Evolutionary conservation across 2,888 invertebrate species (phyloP), one percentile per base, ranked within the genome.

Genomic region (Chymomyza procnemis): DNA sequence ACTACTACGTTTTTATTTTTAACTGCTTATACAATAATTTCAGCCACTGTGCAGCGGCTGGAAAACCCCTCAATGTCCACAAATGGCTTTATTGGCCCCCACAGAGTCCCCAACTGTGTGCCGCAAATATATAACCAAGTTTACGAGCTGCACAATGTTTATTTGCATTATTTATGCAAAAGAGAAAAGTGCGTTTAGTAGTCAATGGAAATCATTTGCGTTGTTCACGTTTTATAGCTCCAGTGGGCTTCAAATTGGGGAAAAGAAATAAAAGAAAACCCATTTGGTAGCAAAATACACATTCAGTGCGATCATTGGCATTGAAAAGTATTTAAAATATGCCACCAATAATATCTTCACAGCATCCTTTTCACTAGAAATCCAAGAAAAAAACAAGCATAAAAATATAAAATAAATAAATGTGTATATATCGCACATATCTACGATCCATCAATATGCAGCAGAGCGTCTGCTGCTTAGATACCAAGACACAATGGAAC

Each of bases 281-380:
- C 34, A 12, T 12, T 12, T 12, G 34, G 34, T 41, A 9, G 12
- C 6, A 41, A 41, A 41, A 50, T 4, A 0, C 48, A 18, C 9
- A 3, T n/a, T 0, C 16, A 5, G 5, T 16, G 16, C 16, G 48
- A 18, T 48, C 71, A 64, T 71, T 78, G 84, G 79, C 86, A 81
- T 81, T 82, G 84, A 82, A 86, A 86, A 86, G 70, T 76, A 86
- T 86, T 79, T 63, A 64, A 86, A 80, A 68, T 71, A 81, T 81
- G 66, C 78, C 66, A 55, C 56, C 75, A 86, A n/a, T n/a, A 67
- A 68, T 69, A 75, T 76, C 76, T 80, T 69, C 66, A 46, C 68
- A 61, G 72, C 67, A 80, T 83, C 80, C 74, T 75, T 74, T 81
- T 81, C 78, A 72, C 46, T 79, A 76, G 87, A 87, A 83, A 74